phyloP scores from a whole-genome alignment of 2,888 invertebrate species.

The Synergus laeviventris region DNA sequence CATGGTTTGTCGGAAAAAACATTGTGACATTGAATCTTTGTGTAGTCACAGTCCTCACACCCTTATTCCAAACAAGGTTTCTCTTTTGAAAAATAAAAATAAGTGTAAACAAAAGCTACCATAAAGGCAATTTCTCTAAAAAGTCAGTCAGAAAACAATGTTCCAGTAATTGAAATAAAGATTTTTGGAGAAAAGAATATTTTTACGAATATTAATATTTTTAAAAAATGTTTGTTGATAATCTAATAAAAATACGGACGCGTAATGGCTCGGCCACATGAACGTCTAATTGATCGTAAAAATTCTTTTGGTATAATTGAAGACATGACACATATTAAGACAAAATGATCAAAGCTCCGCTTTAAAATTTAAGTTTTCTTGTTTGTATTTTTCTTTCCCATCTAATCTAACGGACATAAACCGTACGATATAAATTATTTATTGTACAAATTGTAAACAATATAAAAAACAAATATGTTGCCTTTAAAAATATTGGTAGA shows the following conservation, averaged over 20 bases:
- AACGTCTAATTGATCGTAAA: not conserved
- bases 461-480: not conserved
- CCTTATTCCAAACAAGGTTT: not conserved
- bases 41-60: not conserved
- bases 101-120: too few relatives aligned
- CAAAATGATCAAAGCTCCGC: not conserved
- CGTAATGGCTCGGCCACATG: not conserved
- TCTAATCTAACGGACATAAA: not conserved
- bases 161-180: too few relatives aligned
- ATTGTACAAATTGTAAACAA: not conserved
- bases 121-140: too few relatives aligned
- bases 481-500: not conserved
- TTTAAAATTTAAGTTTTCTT: not conserved
- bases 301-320: too few relatives aligned
- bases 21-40: conserved; percentile 20
- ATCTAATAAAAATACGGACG: not conserved
- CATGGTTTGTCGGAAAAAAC: not conserved
- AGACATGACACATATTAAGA: too few relatives aligned
- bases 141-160: too few relatives aligned
- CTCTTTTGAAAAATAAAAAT: not conserved
- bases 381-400: not conserved
- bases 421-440: not conserved
- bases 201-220: not conserved
- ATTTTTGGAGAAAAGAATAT: too few relatives aligned
- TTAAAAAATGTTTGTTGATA: not conserved